Percentiles rank a stretch among this genome's conserved stretches.
Evolutionary conservation across 2,888 invertebrate genomes (phyloP).

Genomic region (Sturmia bella): DNA sequence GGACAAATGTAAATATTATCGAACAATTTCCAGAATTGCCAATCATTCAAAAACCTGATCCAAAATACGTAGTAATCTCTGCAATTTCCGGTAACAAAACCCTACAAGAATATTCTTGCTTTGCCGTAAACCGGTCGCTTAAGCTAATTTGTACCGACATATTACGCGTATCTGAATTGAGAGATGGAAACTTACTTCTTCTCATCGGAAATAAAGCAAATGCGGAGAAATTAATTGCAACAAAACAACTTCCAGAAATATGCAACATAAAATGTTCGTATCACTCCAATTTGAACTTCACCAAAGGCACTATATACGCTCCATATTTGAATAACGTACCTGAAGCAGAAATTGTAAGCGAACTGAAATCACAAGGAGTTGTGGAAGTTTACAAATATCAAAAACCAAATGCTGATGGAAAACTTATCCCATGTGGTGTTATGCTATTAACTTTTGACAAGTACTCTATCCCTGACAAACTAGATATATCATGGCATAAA

Average conservation of each 20-base stretch:
- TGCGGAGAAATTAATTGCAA: background rate
- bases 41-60: too few relatives aligned
- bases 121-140: slow-evolving; percentile 5
- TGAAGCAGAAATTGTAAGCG: slow-evolving; percentile 6
- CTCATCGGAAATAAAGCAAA: background rate
- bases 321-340: background rate
- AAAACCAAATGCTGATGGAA: background rate
- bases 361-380: slow-evolving; percentile 23
- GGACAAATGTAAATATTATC: too few relatives aligned
- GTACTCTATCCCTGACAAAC: slow-evolving; percentile 5
- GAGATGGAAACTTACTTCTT: slow-evolving; percentile 7
- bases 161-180: too few relatives aligned
- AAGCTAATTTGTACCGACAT: slow-evolving; percentile 10
- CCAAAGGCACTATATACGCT: slow-evolving; percentile 13
- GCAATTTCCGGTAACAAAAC: slow-evolving; percentile 7
- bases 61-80: slow-evolving; percentile 4
- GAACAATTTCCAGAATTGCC: too few relatives aligned
- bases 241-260: background rate
- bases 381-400: slow-evolving; percentile 12
- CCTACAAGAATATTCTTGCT: slow-evolving; percentile 18
- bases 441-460: slow-evolving; percentile 7
- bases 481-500: slow-evolving; percentile 43
- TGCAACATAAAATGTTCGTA: slow-evolving; percentile 20
- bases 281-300: slow-evolving; percentile 5
- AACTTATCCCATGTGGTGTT: slow-evolving; percentile 6